Evolutionary conservation across 2,113 vertebrate genomes (phyloP).

Genomic region (Notothenia coriiceps): DNA sequence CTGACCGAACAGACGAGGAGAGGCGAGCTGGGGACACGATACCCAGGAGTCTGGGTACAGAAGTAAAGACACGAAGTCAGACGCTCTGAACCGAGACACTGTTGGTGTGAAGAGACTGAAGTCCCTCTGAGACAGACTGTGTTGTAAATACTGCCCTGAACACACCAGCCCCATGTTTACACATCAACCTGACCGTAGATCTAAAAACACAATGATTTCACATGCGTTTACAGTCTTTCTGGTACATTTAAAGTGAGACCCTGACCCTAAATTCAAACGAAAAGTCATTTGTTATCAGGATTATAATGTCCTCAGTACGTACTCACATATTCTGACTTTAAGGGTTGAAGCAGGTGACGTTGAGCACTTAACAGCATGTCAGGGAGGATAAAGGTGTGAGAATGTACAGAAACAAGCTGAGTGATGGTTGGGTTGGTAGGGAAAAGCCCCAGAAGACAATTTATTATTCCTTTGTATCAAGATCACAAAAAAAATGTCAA

Average conservation of each 20-base stretch:
- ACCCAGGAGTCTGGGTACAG: background rate
- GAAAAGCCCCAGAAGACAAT: background rate
- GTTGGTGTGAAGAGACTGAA: background rate
- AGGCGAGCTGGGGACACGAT: background rate
- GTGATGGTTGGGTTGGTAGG: background rate
- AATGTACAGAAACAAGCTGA: background rate
- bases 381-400: background rate
- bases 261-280: background rate
- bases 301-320: background rate
- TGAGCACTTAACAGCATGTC: background rate
- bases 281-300: background rate
- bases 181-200: background rate
- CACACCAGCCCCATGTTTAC: conserved; percentile 2
- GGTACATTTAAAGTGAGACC: background rate
- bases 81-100: conserved; percentile 2
- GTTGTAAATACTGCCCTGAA: background rate
- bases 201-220: background rate
- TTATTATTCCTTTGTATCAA: background rate
- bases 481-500: background rate
- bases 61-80: background rate
- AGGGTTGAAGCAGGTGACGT: background rate
- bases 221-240: background rate
- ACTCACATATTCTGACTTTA: background rate
- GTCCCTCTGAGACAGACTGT: background rate
- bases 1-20: background rate